A percentile compares a stretch with the other conserved stretches of the same genome.
Conservation (phyloP, 1,140 invertebrate species). For the Oscheius sp. region DNA sequence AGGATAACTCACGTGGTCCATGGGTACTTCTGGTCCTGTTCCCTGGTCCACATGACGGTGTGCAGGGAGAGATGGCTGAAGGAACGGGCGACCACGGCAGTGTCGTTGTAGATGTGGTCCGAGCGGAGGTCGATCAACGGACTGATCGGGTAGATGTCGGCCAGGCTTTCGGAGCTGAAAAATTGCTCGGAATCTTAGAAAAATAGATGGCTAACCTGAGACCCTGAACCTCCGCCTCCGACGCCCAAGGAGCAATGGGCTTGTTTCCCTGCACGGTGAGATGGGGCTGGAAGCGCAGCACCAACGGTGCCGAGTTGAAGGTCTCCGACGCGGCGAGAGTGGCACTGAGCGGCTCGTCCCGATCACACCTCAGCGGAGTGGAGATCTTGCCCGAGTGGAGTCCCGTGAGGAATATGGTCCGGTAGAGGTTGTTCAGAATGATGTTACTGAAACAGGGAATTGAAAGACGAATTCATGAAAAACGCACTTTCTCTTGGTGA, state of each 20-base stretch:
- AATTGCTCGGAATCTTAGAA: not conserved
- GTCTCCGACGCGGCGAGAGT: conserved; percentile 16
- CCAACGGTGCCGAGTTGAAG: conserved; percentile 35
- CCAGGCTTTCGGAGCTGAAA: conserved; percentile 30
- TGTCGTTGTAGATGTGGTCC: conserved; percentile 53
- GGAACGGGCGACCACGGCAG: conserved; percentile 42
- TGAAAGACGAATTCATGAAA: not conserved
- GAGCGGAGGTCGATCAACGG: conserved; percentile 52
- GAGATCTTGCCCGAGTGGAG: not conserved
- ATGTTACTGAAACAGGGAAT: conserved; percentile 50
- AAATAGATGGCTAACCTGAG: conserved; percentile 27
- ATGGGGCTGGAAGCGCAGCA: conserved; percentile 54
- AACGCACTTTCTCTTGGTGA: conserved; percentile 49
- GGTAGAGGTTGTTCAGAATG: conserved; percentile 48
- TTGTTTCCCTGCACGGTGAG: conserved; percentile 44
- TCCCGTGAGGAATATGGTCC: conserved; percentile 33
- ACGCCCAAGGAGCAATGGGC: conserved; percentile 38
- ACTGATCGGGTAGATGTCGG: conserved; percentile 53
- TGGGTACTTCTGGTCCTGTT: conserved; percentile 58
- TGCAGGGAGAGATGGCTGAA: conserved; percentile 25
- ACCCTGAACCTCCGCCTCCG: conserved; percentile 35
- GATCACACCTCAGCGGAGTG: conserved; percentile 28
- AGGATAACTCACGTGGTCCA: conserved; percentile 50
- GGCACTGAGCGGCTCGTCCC: conserved; percentile 46
- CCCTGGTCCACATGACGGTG: conserved; percentile 44